These are phyloP conservation scores for Campoplex capitator DNA, from an alignment of 2,888 invertebrate species.

Conservation along the genomic window DNA sequence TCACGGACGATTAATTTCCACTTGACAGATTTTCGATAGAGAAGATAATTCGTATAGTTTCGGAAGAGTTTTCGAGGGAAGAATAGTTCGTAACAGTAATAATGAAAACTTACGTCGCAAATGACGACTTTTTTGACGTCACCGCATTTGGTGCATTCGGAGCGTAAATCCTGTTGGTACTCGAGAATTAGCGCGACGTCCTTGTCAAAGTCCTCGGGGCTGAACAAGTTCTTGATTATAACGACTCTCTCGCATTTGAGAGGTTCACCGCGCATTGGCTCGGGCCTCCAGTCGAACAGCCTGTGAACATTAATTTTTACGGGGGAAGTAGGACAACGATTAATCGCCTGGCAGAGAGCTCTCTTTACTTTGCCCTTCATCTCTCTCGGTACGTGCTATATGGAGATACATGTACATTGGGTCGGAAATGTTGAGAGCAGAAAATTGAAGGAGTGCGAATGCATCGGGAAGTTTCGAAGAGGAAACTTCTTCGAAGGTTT, in stretches of 20 bases:
- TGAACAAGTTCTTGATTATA: constrained; percentile 97
- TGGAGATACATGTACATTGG: constrained; percentile 10
- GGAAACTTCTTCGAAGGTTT: not conserved
- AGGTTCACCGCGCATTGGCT: constrained; percentile 94
- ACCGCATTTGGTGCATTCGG: constrained; percentile 96
- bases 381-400: constrained; percentile 11
- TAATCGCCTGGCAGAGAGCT: constrained; percentile 42
- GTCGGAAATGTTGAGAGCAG: not conserved
- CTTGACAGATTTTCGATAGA: not conserved
- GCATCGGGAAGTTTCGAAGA: not conserved
- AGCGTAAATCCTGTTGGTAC: constrained; percentile 95
- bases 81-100: not conserved
- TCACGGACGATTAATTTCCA: not conserved
- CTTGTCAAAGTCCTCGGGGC: constrained; percentile 94
- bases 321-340: constrained; percentile 37
- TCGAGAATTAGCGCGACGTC: constrained; percentile 96
- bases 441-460: not conserved
- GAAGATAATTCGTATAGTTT: not conserved
- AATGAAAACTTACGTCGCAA: constrained; percentile 90
- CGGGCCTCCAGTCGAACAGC: constrained; percentile 98
- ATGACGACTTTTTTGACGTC: constrained; percentile 95
- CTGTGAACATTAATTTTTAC: constrained; percentile 82
- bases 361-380: constrained; percentile 20
- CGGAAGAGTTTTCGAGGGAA: not conserved
- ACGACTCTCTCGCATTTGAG: constrained; percentile 96